Evolutionary conservation across 2,113 vertebrate species (phyloP).

Genomic region (Entomyzon cyanotis): DNA sequence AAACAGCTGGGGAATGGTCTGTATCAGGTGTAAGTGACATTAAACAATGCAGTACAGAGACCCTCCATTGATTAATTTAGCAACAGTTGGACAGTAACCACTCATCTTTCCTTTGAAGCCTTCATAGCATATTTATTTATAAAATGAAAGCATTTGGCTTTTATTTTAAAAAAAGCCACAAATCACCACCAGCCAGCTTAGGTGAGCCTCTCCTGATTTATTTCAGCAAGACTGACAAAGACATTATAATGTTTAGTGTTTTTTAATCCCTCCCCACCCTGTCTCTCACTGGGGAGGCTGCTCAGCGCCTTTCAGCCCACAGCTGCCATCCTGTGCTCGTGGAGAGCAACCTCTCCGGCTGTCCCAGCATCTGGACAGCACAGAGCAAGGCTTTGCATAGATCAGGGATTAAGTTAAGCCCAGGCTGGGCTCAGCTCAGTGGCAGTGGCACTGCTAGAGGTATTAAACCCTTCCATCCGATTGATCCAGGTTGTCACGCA

Average conservation of each 20-base stretch:
- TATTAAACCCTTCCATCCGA: neutral
- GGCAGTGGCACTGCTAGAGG: neutral
- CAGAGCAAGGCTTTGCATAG: neutral
- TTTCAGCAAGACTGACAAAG: neutral
- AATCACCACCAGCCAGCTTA: neutral
- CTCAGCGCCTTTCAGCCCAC: neutral
- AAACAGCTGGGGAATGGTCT: neutral
- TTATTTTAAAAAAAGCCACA: neutral
- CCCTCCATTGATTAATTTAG: neutral
- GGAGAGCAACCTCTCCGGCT: fast-evolving
- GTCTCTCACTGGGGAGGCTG: neutral
- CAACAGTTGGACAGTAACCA: neutral
- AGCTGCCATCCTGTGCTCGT: neutral
- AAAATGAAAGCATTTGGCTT: neutral
- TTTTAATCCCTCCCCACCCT: neutral
- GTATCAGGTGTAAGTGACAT: neutral
- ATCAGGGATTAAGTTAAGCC: neutral
- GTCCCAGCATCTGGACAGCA: neutral
- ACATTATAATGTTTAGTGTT: neutral
- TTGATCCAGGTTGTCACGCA: neutral
- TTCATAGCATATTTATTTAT: neutral
- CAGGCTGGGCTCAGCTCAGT: neutral
- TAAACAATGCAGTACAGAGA: neutral
- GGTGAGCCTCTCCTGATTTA: neutral
- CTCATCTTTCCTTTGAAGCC: neutral